Percentiles rank a stretch among this genome's conserved stretches.
These are phyloP conservation scores for Pyrgus malvae DNA, from an alignment of 2,888 invertebrate genomes.

Conservation along the genomic window DNA sequence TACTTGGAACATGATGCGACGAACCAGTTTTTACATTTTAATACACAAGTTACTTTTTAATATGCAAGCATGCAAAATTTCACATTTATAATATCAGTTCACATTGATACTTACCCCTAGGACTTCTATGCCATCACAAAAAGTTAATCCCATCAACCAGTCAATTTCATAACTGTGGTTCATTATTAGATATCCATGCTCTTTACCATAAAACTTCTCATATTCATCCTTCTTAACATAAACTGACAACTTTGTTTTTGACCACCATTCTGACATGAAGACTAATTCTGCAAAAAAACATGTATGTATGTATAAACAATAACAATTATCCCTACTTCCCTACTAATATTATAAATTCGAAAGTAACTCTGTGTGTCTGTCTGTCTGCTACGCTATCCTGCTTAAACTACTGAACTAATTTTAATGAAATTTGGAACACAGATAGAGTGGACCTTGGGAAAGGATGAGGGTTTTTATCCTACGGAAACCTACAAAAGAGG, in stretches of 20 bases:
- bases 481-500: too few species aligned
- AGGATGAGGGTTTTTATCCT: too few species aligned
- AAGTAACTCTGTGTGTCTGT: too few species aligned
- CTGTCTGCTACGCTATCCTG: too few species aligned
- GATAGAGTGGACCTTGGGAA: too few species aligned
- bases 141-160: constrained; percentile 97
- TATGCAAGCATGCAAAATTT: too few species aligned
- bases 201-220: constrained; percentile 90
- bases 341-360: too few species aligned
- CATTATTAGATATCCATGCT: constrained; percentile 94
- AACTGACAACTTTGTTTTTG: constrained; percentile 86
- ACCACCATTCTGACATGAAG: constrained; percentile 97
- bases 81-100: not conserved
- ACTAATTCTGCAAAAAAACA: constrained; percentile 88
- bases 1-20: too few species aligned
- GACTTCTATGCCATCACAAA: constrained; percentile 89
- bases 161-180: constrained; percentile 98
- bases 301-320: not conserved
- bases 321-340: too few species aligned
- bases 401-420: too few species aligned
- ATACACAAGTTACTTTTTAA: not conserved
- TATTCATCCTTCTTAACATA: constrained; percentile 91
- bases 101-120: constrained; percentile 86
- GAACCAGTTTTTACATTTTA: not conserved
- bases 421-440: too few species aligned